Conservation (phyloP, 2,797 vertebrate genomes). For the Takifugu rubripes region DNA sequence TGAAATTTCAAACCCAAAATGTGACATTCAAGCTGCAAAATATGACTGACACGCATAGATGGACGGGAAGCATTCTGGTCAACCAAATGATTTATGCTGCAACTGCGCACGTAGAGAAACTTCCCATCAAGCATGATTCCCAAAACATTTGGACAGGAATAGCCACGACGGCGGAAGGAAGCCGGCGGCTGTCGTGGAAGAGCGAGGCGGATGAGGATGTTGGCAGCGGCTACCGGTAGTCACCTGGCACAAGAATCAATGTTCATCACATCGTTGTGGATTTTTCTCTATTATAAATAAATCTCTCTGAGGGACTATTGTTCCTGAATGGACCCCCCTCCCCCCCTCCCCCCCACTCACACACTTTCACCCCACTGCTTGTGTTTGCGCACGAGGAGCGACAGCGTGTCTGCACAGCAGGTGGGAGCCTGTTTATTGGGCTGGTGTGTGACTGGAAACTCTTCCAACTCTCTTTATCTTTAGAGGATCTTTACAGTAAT, state of each 20-base stretch:
- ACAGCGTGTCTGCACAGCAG: slow-evolving; percentile 35
- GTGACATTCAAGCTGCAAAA: slow-evolving; percentile 3
- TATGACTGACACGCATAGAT: slow-evolving; percentile 1
- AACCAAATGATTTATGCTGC: slow-evolving; percentile 39
- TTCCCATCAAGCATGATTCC: slow-evolving; percentile 29
- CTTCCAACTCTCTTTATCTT: not conserved
- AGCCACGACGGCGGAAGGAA: slow-evolving; percentile 42
- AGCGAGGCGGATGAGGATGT: slow-evolving; percentile 66
- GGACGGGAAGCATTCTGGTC: slow-evolving; percentile 25
- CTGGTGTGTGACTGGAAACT: slow-evolving; percentile 1
- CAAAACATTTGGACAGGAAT: slow-evolving; percentile 35
- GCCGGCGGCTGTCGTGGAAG: slow-evolving; percentile 41
- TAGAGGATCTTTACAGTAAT: not conserved
- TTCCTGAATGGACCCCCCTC: slow-evolving; percentile 49
- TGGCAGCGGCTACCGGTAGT: slow-evolving; percentile 24
- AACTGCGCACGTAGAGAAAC: slow-evolving; percentile 24
- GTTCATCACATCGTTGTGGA: slow-evolving; percentile 41
- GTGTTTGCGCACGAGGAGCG: slow-evolving; percentile 25
- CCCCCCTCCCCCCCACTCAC: not conserved
- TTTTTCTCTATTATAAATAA: slow-evolving; percentile 61
- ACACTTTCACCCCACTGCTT: slow-evolving; percentile 52
- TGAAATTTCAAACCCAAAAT: not conserved
- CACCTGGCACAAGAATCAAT: slow-evolving; percentile 38
- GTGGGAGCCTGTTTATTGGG: slow-evolving; percentile 24
- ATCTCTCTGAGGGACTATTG: slow-evolving; percentile 56